phyloP scores from a whole-genome alignment of 2,888 invertebrate genomes.

The Nysson spinosus region DNA sequence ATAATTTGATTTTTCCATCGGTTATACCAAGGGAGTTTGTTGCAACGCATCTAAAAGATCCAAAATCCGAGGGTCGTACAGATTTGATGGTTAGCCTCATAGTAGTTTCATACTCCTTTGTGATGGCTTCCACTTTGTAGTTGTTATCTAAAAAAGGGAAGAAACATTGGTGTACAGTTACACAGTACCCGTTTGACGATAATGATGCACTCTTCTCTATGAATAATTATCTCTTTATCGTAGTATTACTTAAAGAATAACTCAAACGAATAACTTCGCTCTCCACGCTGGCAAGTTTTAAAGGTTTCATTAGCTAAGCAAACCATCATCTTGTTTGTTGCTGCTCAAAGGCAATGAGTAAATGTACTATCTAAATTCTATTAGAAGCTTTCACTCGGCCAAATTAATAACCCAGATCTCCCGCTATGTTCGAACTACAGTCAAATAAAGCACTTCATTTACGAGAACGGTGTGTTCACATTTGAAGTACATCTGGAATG shows the following conservation, averaged over 20 bases:
- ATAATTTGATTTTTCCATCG: slow-evolving; percentile 78
- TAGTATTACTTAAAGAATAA: neutral
- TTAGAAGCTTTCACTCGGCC: neutral
- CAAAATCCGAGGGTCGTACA: slow-evolving; percentile 75
- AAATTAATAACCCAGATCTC: slow-evolving; percentile 2
- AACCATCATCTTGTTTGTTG: neutral
- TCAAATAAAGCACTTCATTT: neutral
- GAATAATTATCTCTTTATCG: slow-evolving; percentile 1
- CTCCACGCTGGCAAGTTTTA: neutral
- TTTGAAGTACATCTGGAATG: neutral
- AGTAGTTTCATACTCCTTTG: slow-evolving; percentile 71
- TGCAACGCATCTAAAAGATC: slow-evolving; percentile 77
- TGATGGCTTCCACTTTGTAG: slow-evolving; percentile 73
- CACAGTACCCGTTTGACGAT: neutral
- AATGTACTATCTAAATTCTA: neutral
- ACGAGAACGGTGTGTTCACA: neutral
- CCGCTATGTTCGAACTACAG: neutral
- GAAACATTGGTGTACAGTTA: neutral
- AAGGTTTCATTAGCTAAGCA: slow-evolving; percentile 11
- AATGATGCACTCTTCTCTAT: neutral
- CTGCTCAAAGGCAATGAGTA: slow-evolving; percentile 1
- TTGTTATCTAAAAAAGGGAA: slow-evolving; percentile 70
- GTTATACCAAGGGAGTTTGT: slow-evolving; percentile 79
- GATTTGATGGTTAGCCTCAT: slow-evolving; percentile 77
- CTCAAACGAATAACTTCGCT: neutral